phyloP scores from a whole-genome alignment of 2,797 vertebrate species.

The Micropoecilia bifurca region DNA sequence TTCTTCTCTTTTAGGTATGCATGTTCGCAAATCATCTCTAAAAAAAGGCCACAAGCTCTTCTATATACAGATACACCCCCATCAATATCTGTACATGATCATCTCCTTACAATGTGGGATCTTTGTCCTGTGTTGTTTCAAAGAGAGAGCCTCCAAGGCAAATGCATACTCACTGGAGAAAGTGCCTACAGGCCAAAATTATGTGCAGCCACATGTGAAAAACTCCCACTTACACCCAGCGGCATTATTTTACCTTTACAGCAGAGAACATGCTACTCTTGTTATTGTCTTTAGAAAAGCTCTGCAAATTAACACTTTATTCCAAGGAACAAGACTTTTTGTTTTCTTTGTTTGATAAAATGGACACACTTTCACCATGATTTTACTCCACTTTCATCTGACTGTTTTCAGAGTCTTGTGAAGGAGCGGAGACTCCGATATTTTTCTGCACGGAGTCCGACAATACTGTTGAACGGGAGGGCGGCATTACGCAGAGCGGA shows the following conservation, averaged over 20 bases:
- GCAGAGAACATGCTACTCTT: conserved; percentile 31
- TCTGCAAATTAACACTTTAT: conserved; percentile 13
- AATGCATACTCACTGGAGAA: conserved; percentile 32
- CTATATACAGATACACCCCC: conserved; percentile 20
- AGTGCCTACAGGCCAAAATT: conserved; percentile 42
- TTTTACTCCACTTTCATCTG: not conserved
- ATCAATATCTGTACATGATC: conserved; percentile 38
- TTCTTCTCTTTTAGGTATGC: conserved; percentile 2
- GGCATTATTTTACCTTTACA: conserved; percentile 54
- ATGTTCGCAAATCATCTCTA: conserved; percentile 19
- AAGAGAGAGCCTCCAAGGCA: conserved; percentile 32
- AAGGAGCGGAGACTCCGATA: too few relatives aligned
- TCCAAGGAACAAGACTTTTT: not conserved
- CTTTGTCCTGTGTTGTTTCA: conserved; percentile 30
- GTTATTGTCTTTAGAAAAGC: conserved; percentile 38
- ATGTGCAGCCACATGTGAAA: conserved; percentile 55
- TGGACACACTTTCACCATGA: conserved; percentile 30
- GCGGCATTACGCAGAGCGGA: too few relatives aligned
- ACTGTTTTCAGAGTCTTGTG: not conserved
- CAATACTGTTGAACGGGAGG: too few relatives aligned
- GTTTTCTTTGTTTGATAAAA: conserved; percentile 30
- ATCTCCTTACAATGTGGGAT: conserved; percentile 42
- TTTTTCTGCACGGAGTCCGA: too few relatives aligned
- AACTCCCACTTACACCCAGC: conserved; percentile 55
- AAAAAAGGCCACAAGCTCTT: conserved; percentile 36